phyloP scores from a whole-genome alignment of 1,140 invertebrate genomes.

The Trichoplusia ni region DNA sequence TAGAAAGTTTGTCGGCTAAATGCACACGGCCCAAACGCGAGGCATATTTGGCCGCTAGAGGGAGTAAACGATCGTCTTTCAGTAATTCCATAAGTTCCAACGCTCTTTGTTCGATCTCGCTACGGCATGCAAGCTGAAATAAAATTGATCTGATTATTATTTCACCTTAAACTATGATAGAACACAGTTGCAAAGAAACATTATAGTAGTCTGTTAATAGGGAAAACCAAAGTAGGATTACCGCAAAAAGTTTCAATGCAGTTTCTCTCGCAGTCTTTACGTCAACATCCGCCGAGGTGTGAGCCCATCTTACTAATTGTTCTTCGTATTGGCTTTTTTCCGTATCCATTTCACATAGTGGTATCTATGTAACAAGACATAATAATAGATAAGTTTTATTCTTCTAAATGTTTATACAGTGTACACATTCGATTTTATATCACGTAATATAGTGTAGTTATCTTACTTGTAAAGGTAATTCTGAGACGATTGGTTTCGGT shows the following conservation, averaged over 20 bases:
- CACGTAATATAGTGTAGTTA: background rate
- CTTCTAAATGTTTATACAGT: background rate
- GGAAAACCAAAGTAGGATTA: constrained; percentile 72
- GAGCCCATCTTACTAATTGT: constrained; percentile 85
- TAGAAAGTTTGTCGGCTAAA: constrained; percentile 88
- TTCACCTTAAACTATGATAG: no score
- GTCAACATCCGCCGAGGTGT: constrained; percentile 83
- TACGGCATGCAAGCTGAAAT: constrained; percentile 90
- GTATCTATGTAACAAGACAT: constrained; percentile 80
- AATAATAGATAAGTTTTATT: background rate
- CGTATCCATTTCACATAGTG: constrained; percentile 90
- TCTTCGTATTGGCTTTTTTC: constrained; percentile 94
- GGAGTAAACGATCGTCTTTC: constrained; percentile 87
- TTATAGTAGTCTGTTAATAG: background rate
- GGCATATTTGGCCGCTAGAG: constrained; percentile 94
- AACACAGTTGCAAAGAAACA: no score
- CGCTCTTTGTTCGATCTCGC: constrained; percentile 92
- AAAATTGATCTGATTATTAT: no score
- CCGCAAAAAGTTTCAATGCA: constrained; percentile 95
- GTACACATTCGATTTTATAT: background rate
- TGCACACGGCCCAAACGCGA: constrained; percentile 87
- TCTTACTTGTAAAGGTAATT: constrained; percentile 85
- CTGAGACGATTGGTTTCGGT: constrained; percentile 90
- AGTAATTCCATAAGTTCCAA: constrained; percentile 93
- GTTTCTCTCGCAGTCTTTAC: constrained; percentile 87